A percentile compares a stretch with the other conserved stretches of the same genome.
Evolutionary conservation across 2,797 vertebrate species (phyloP).

Genomic region (Cirrhinus molitorella): DNA sequence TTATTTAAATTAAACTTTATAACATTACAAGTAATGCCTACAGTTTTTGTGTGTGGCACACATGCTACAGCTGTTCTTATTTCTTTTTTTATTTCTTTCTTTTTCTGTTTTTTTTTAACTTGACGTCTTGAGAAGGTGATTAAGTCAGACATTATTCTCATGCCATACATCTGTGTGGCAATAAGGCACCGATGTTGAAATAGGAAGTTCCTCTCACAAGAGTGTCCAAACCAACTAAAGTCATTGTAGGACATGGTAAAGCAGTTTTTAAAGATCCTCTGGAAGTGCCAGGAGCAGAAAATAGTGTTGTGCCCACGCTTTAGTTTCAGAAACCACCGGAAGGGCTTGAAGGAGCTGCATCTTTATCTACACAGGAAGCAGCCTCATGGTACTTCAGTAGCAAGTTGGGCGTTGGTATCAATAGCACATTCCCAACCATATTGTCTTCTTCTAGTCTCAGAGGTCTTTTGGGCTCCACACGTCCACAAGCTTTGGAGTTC

Average conservation of each 20-base stretch:
- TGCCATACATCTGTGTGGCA: constrained; percentile 14
- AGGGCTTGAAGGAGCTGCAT: constrained; percentile 62
- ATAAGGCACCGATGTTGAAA: constrained; percentile 16
- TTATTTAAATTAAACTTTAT: constrained; percentile 60
- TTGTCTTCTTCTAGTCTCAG: neutral
- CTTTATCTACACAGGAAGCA: constrained; percentile 72
- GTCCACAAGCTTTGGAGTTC: constrained; percentile 1
- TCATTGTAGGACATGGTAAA: constrained; percentile 6
- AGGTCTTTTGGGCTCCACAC: neutral
- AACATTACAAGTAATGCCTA: constrained; percentile 31
- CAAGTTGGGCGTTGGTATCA: neutral
- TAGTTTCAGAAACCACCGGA: constrained; percentile 46
- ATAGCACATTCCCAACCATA: neutral
- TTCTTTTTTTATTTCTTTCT: neutral
- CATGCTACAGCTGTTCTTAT: constrained; percentile 55
- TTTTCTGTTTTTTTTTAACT: neutral
- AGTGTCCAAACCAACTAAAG: constrained; percentile 26
- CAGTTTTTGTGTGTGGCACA: constrained; percentile 57
- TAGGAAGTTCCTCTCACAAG: constrained; percentile 9
- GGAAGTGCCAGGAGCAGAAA: constrained; percentile 33
- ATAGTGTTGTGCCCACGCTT: constrained; percentile 45
- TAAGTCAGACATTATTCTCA: constrained; percentile 17
- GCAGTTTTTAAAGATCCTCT: constrained; percentile 21
- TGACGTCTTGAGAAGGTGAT: neutral
- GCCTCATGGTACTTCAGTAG: constrained; percentile 55